Evolutionary conservation across 2,797 vertebrate genomes (phyloP).

Genomic region (Rhinichthys osculus): DNA sequence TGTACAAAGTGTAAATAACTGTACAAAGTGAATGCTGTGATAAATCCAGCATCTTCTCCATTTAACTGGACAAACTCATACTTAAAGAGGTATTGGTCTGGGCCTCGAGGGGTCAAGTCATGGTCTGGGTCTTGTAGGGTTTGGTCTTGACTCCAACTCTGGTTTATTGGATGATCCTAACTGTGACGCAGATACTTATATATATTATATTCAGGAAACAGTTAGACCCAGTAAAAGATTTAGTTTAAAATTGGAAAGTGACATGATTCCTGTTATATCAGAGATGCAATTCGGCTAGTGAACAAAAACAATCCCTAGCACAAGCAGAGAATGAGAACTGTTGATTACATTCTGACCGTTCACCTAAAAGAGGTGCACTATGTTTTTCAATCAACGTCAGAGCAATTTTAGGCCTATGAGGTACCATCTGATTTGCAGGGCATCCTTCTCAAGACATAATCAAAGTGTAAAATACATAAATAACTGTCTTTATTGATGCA

Average conservation of each 20-base stretch:
- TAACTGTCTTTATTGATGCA: constrained; percentile 40
- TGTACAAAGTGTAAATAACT: no score
- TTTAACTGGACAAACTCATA: not conserved
- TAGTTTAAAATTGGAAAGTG: not conserved
- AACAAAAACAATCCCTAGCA: not conserved
- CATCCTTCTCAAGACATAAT: constrained; percentile 14
- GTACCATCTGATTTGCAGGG: not conserved
- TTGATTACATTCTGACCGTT: not conserved
- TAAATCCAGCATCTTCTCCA: not conserved
- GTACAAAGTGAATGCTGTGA: not conserved
- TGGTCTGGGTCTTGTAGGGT: not conserved
- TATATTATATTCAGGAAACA: constrained; percentile 7
- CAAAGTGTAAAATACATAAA: constrained; percentile 42
- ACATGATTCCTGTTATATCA: not conserved
- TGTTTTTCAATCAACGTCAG: constrained; percentile 16
- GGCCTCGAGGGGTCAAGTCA: not conserved
- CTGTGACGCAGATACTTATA: not conserved
- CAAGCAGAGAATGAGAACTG: not conserved
- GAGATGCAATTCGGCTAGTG: not conserved
- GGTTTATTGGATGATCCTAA: not conserved
- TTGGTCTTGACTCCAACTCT: constrained; percentile 19
- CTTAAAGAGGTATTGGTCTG: not conserved
- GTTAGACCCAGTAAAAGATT: not conserved
- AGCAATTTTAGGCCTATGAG: constrained; percentile 12
- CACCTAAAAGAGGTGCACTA: constrained; percentile 6